Percentiles rank a stretch among this genome's conserved stretches.
Conservation (phyloP, 2,888 invertebrate genomes). For the Spodoptera littoralis region DNA sequence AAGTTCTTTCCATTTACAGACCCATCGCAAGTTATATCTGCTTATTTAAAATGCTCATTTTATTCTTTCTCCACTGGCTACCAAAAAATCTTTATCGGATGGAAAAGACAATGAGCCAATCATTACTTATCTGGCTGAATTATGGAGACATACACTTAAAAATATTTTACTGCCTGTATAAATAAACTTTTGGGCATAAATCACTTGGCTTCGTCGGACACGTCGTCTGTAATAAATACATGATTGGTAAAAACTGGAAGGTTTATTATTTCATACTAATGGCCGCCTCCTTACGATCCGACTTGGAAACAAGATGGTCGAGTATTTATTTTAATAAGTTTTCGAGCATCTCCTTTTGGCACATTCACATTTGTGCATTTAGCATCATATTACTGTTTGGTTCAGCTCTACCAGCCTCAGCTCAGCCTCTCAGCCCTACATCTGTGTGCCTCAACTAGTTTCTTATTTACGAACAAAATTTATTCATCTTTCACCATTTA, state of each 20-base stretch:
- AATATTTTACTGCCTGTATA: conserved; percentile 50
- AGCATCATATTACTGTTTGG: not conserved
- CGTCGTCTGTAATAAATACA: conserved; percentile 49
- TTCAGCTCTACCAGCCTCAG: too few relatives aligned
- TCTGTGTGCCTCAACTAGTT: conserved; percentile 1
- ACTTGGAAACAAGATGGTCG: conserved; percentile 8
- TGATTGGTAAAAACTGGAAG: conserved; percentile 43
- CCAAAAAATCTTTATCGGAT: conserved; percentile 23
- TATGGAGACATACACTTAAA: conserved; percentile 47
- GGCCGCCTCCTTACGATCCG: conserved; percentile 11
- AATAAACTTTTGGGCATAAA: conserved; percentile 53
- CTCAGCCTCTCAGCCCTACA: too few relatives aligned
- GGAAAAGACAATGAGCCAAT: conserved; percentile 49
- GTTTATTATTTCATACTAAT: conserved; percentile 47
- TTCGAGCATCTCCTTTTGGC: conserved; percentile 2
- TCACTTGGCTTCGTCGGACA: conserved; percentile 31
- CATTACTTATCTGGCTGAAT: conserved; percentile 54
- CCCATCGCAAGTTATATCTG: not conserved
- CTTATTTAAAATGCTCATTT: conserved; percentile 1
- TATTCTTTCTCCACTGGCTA: not conserved
- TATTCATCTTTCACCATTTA: conserved; percentile 34
- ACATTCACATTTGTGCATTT: conserved; percentile 6
- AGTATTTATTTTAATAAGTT: conserved; percentile 24
- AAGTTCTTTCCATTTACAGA: too few relatives aligned
- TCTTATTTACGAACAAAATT: conserved; percentile 30